Conservation (phyloP, 35 echinoderm and acorn worm species). For the Amphiura filiformis region DNA sequence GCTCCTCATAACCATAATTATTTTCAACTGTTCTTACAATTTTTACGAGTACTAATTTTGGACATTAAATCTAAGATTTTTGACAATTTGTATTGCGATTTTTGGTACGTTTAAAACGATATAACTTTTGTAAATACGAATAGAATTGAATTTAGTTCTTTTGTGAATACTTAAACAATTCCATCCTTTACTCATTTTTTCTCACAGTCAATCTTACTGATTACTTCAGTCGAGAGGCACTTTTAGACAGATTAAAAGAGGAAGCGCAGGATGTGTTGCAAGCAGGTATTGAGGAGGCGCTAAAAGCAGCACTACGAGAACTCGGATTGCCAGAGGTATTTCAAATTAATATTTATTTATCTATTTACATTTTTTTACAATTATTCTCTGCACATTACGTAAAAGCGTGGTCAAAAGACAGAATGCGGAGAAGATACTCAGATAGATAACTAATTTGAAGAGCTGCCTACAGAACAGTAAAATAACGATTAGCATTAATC, state of each 20-base stretch:
- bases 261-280: background rate
- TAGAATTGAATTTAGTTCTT: too few species aligned
- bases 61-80: background rate
- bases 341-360: background rate
- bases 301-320: background rate
- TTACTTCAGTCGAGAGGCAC: background rate
- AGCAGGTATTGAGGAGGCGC: background rate
- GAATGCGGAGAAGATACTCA: background rate
- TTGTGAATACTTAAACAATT: background rate
- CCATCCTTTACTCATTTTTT: background rate
- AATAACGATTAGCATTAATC: background rate
- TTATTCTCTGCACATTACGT: background rate
- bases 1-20: background rate
- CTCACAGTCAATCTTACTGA: conserved; percentile 8
- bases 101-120: too few species aligned
- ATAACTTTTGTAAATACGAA: too few species aligned
- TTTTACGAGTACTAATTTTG: background rate
- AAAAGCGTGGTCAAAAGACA: background rate
- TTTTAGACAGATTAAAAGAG: background rate
- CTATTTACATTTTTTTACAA: background rate
- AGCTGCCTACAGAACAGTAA: background rate
- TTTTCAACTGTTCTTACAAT: background rate
- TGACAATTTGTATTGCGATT: background rate
- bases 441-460: background rate
- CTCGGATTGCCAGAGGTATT: background rate